These are phyloP conservation scores for Aphelocoma californica DNA, from an alignment of 2,797 vertebrate species.

Conservation along the genomic window DNA sequence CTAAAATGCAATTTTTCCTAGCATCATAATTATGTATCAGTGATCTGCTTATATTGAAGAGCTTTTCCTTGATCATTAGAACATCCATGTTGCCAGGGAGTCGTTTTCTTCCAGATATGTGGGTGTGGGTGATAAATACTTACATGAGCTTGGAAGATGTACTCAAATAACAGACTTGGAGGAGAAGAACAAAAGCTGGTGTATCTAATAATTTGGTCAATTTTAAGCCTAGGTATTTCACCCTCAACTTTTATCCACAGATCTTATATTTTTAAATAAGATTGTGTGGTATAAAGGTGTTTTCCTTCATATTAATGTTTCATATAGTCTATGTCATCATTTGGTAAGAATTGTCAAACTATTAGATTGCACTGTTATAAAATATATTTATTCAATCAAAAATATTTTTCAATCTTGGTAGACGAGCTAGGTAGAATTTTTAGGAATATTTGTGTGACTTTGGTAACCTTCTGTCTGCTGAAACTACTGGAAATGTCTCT, in stretches of 20 bases:
- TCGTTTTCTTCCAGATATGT: not conserved
- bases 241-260: not conserved
- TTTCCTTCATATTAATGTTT: not conserved
- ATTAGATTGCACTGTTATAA: not conserved
- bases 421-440: not conserved
- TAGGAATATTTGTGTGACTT: not conserved
- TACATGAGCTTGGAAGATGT: not conserved
- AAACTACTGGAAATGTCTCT: not conserved
- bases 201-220: not conserved
- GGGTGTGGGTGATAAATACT: not conserved
- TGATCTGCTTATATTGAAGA: not conserved
- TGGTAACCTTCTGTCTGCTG: not conserved
- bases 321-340: not conserved
- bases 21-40: not conserved
- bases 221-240: not conserved
- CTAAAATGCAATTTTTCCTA: not conserved
- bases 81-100: not conserved
- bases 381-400: not conserved
- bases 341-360: not conserved
- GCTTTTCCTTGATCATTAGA: not conserved
- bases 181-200: not conserved
- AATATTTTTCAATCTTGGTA: not conserved
- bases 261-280: not conserved
- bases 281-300: not conserved
- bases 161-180: not conserved